Evolutionary conservation across 1,140 invertebrate genomes (phyloP).

Genomic region (Drosophila serrata): DNA sequence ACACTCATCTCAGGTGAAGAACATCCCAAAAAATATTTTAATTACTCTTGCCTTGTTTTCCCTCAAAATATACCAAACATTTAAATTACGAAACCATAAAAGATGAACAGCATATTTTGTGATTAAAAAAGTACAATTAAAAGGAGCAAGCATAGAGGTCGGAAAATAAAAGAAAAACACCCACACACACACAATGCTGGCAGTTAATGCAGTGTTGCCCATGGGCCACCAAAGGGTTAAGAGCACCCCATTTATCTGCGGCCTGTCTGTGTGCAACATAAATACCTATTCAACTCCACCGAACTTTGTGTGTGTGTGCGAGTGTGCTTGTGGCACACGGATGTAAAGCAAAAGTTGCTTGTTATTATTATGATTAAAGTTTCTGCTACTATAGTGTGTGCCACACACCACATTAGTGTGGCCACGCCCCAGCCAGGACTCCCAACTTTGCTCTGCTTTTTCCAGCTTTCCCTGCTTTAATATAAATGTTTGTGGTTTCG

Average conservation of each 20-base stretch:
- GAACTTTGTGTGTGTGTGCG: slow-evolving; percentile 26
- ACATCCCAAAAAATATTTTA: slow-evolving; percentile 10
- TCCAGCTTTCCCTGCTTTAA: slow-evolving; percentile 24
- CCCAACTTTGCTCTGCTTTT: neutral
- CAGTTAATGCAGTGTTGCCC: slow-evolving; percentile 26
- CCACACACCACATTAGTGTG: slow-evolving; percentile 63
- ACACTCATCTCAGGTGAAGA: neutral
- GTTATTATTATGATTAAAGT: slow-evolving; percentile 83
- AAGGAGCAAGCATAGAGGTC: neutral
- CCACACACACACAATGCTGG: slow-evolving; percentile 6
- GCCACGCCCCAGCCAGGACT: slow-evolving; percentile 4
- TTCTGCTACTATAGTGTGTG: slow-evolving; percentile 28
- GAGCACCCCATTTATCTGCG: slow-evolving; percentile 29
- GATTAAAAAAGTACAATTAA: slow-evolving; percentile 17
- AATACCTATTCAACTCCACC: slow-evolving; percentile 42
- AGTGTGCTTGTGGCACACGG: slow-evolving; percentile 40
- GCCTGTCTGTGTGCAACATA: slow-evolving; percentile 34
- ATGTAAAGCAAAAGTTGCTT: slow-evolving; percentile 73
- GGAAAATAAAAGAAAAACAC: slow-evolving; percentile 16
- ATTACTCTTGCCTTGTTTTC: slow-evolving; percentile 1
- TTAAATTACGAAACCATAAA: slow-evolving; percentile 12
- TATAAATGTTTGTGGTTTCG: slow-evolving; percentile 52
- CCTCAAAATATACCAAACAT: neutral
- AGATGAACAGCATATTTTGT: slow-evolving; percentile 11
- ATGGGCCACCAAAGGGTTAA: slow-evolving; percentile 9